A percentile compares a stretch with the other conserved stretches of the same genome.
Evolutionary conservation across 1,140 invertebrate genomes (phyloP).

Genomic region (Drosophila subobscura): DNA sequence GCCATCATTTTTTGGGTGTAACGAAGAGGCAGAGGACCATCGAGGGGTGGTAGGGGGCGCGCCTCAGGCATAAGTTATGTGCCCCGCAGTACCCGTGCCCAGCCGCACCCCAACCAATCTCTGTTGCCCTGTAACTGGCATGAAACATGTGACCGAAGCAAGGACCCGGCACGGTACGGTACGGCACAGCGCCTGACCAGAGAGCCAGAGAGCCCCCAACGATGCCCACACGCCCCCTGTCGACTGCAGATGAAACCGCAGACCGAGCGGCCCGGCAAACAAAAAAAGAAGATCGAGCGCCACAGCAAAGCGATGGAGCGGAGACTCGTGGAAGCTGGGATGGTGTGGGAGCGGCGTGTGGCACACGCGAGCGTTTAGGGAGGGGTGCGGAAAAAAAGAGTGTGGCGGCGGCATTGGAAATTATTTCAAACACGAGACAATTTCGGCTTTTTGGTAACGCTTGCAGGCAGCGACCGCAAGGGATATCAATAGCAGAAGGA

Average conservation of each 20-base stretch:
- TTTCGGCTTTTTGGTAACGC: conserved; percentile 19
- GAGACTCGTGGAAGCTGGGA: background rate
- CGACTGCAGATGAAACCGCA: conserved; percentile 76
- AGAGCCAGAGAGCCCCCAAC: conserved; percentile 6
- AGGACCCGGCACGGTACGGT: conserved; percentile 27
- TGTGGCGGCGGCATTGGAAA: conserved; percentile 27
- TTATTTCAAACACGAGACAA: conserved; percentile 69
- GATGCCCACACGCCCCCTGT: conserved; percentile 51
- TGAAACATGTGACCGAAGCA: conserved; percentile 75
- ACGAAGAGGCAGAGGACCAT: conserved; percentile 3
- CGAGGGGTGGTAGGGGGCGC: background rate
- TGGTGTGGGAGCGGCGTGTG: no score
- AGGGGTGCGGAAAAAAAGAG: conserved; percentile 10
- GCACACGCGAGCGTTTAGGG: conserved; percentile 32
- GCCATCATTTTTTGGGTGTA: conserved; percentile 64
- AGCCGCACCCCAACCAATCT: conserved; percentile 17
- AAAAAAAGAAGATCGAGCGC: conserved; percentile 14
- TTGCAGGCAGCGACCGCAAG: conserved; percentile 18
- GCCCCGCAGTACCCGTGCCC: background rate
- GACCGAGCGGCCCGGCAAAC: conserved; percentile 24
- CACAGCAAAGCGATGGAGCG: background rate
- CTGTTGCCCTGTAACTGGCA: conserved; percentile 60
- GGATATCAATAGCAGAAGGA: conserved; percentile 20
- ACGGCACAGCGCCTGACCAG: conserved; percentile 21
- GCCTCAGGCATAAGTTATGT: conserved; percentile 74